Conservation (phyloP, 2,113 vertebrate genomes). For the Syrmaticus mikado region DNA sequence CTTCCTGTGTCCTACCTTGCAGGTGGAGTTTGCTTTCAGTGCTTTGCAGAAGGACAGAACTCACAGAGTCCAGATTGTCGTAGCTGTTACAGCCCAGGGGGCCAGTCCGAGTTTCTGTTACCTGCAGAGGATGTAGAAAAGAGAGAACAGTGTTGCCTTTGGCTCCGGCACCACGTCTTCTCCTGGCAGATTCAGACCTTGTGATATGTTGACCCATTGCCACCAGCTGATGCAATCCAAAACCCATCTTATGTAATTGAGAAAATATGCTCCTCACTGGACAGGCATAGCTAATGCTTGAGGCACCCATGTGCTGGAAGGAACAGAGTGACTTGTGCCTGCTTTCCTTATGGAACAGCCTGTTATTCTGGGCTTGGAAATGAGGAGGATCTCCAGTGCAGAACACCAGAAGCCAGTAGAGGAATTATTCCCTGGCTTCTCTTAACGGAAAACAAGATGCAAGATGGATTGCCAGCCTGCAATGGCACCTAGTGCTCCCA, state of each 20-base stretch:
- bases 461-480: constrained; percentile 13
- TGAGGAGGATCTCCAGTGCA: background rate
- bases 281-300: background rate
- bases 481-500: background rate
- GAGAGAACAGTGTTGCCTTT: background rate
- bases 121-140: constrained; percentile 74
- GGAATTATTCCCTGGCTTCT: constrained; percentile 29
- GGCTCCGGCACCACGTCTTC: background rate
- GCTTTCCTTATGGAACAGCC: background rate
- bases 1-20: constrained; percentile 89
- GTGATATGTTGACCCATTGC: background rate
- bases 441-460: background rate
- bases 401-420: constrained; percentile 28
- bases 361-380: constrained; percentile 9
- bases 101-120: constrained; percentile 97
- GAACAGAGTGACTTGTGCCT: background rate
- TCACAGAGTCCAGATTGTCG: constrained; percentile 99
- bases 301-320: background rate
- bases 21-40: constrained; percentile 99
- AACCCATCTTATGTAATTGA: background rate
- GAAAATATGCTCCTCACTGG: background rate
- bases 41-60: constrained; percentile 98
- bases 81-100: constrained; percentile 99
- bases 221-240: background rate
- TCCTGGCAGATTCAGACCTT: background rate